These are phyloP conservation scores for Falco rusticolus DNA, from an alignment of 2,797 vertebrate species.

Conservation along the genomic window DNA sequence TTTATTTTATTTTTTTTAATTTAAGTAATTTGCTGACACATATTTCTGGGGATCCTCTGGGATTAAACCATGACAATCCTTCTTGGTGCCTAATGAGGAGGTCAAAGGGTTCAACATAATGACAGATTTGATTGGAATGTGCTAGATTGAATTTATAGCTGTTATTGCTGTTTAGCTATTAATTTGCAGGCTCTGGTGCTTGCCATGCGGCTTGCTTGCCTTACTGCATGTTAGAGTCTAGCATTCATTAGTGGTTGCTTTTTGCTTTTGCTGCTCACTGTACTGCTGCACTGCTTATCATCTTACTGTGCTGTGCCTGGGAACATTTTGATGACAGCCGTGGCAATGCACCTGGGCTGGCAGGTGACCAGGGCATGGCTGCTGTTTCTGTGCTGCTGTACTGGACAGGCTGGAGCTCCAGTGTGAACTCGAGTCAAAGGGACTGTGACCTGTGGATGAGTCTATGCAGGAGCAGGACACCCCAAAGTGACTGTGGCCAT, in stretches of 20 bases:
- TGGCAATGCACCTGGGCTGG: not conserved
- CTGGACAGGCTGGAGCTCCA: not conserved
- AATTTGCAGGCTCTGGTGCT: not conserved
- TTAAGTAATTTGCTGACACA: not conserved
- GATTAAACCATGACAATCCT: not conserved
- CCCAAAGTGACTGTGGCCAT: fast-evolving
- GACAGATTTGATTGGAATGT: not conserved
- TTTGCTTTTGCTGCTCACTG: not conserved
- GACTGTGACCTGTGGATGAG: not conserved
- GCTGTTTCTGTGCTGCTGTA: not conserved
- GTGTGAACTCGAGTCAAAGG: fast-evolving
- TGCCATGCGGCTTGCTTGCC: not conserved
- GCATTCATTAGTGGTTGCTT: not conserved
- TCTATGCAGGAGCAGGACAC: not conserved
- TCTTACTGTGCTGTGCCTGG: not conserved
- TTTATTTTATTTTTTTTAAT: not conserved
- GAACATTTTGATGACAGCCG: not conserved
- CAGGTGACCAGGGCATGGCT: not conserved
- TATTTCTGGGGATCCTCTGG: not conserved
- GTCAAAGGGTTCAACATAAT: not conserved
- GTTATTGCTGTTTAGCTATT: not conserved
- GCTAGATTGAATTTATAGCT: not conserved
- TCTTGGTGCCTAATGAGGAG: not conserved
- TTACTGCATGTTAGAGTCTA: not conserved
- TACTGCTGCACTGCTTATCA: not conserved